A percentile compares a stretch with the other conserved stretches of the same genome.
These are phyloP conservation scores for Calcarius ornatus DNA, from an alignment of 2,113 vertebrate genomes.

Conservation along the genomic window DNA sequence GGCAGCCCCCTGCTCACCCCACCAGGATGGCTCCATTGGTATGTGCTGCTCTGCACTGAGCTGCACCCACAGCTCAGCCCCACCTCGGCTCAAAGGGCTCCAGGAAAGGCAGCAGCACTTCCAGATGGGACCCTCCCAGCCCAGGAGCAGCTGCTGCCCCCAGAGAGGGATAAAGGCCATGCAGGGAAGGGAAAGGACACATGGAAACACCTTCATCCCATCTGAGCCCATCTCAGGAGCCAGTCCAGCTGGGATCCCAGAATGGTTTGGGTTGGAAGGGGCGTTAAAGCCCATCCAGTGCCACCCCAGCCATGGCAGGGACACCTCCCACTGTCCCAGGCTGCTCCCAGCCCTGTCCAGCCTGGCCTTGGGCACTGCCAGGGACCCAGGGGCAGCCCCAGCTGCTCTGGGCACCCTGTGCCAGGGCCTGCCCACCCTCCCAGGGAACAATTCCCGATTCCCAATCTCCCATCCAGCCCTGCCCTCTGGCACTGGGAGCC, in stretches of 20 bases:
- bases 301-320: not conserved
- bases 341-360: rapidly evolving
- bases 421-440: not conserved
- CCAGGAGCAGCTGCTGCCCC: not conserved
- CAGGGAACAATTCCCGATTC: not conserved
- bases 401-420: not conserved
- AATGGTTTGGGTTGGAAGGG: not conserved
- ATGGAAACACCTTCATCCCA: not conserved
- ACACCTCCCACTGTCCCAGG: not conserved
- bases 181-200: not conserved
- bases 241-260: not conserved
- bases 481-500: not conserved
- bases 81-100: not conserved
- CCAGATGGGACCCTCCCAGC: not conserved
- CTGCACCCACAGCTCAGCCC: not conserved
- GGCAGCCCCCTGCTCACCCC: not conserved
- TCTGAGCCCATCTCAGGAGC: not conserved
- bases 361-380: not conserved
- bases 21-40: rapidly evolving
- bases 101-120: not conserved
- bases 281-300: not conserved
- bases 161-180: not conserved
- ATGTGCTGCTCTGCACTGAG: rapidly evolving
- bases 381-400: not conserved
- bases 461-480: rapidly evolving